Evolutionary conservation across 37 sponge, comb jelly and placozoan genomes (phyloP), one percentile per base, ranked within the genome.

Genomic region (Diacarnus erythraeanus): DNA sequence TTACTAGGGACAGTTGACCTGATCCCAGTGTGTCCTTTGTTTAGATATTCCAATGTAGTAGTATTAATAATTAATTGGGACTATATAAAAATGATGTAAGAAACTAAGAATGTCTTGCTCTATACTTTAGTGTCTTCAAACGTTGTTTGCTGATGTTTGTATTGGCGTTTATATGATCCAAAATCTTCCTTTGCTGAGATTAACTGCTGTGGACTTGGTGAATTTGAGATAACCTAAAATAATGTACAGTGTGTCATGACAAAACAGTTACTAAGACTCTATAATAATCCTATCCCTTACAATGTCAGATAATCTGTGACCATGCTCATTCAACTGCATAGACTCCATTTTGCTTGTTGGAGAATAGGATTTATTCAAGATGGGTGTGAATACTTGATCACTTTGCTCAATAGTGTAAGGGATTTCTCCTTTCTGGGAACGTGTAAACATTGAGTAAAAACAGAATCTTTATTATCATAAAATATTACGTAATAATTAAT

Each of bases 81-180:
- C n/a, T n/a, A n/a, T n/a, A n/a, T n/a, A n/a, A n/a, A n/a, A n/a
- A n/a, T n/a, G n/a, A n/a, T n/a, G 25, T 38, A 43, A n/a, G 54
- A 40, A 72, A 72, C 17, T 23, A 64, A 69, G 39, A 69, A 69
- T 69, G 70, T n/a, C n/a, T n/a, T n/a, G n/a, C n/a, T n/a, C 81
- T 81, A 81, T 3, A 81, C 81, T 72, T 60, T 81, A 40, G 81
- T 81, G 43, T 81, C 81, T 72, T 70, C 64, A 61, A 81, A 81
- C 25, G 81, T 81, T 38, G 72, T 71, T 59, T 78, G 78, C 42
- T 78, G 78, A n/a, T n/a, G n/a, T n/a, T n/a, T n/a, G n/a, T n/a
- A n/a, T 26, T 39, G 30, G 60, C 64, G 43, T 66, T 38, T 81
- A 26, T 72, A 81, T 59, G 72, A 57, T 22, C 81, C 81, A 61